Base-by-base conservation (phyloP, 92 coral and sea anemone genomes). In the Hydrozoanthus gracilis region DNA sequence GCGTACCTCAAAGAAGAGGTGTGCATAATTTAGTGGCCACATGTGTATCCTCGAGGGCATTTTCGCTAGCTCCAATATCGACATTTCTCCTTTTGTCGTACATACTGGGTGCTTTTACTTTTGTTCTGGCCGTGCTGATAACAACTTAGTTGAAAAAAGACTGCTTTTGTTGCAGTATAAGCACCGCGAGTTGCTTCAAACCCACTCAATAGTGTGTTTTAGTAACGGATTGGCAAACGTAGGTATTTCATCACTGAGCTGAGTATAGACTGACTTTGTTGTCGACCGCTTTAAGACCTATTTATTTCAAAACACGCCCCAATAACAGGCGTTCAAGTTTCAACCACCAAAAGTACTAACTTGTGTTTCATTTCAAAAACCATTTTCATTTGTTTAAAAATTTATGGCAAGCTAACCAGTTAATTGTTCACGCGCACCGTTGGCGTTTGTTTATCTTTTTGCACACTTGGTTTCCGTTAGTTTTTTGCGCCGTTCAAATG, bases 21-120 rank as follows among this genome's bases (percentile, higher is more conserved):
- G 85, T 65, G 85, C 85, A 66, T 80, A 64, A 76, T 17, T 64
- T 48, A 80, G 47, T 6, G 17, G 16, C 3, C 17, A 65, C 85
- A 80, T 74, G 85, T 80, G 85, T 79, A 61, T 50, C 47, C 49
- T 39, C 73, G 11, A 35, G 12, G 46, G 48, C 74, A 64, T 67
- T 80, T 58, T 47, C 44, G 16, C 85, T 18, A 11, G 85, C 58
- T 65, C 73, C 74, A 80, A 80, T 80, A 80, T 80, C 85, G 48
- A 6, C 49, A 47, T 20, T 62, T 65, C 18, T 16, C 44, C 11
- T 12, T 7, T 35, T 35, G 46, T 18, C 49, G 44, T 61, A 54
- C 48, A 46, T 10, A 49, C 14, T 46, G 15, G 51, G 45, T 67
- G n/a, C 60, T 47, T 62, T 79, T 44, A 62, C 70, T 79, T 79